Percentiles rank a stretch among this genome's conserved stretches.
Evolutionary conservation across 92 coral and sea anemone genomes (phyloP).

Genomic region (Palythoa caribaeorum): DNA sequence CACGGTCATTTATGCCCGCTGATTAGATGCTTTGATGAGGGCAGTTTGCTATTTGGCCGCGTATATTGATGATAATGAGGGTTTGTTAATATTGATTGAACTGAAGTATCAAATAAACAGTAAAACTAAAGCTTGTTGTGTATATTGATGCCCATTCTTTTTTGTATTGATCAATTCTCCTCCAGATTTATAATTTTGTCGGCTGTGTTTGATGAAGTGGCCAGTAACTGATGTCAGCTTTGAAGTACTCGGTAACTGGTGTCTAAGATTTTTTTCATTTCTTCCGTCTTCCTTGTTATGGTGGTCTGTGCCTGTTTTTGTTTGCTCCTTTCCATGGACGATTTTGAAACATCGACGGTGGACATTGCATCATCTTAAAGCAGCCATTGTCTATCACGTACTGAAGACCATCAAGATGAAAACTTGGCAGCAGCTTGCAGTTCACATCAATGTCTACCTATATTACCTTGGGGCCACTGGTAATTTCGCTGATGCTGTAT

Average conservation of each 20-base stretch:
- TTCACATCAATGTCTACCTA: neutral
- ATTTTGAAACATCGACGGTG: neutral
- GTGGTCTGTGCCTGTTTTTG: neutral
- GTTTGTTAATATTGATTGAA: neutral
- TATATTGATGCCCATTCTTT: neutral
- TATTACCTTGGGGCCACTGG: neutral
- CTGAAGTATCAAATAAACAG: constrained; percentile 8
- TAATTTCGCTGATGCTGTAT: neutral
- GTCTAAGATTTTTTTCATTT: neutral
- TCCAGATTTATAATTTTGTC: neutral
- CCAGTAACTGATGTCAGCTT: neutral
- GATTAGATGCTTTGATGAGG: too few species aligned
- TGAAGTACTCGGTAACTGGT: neutral
- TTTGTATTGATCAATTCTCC: neutral
- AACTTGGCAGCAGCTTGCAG: neutral
- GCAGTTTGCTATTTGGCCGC: too few species aligned
- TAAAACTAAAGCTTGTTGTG: neutral
- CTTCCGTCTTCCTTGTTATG: neutral
- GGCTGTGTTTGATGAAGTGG: neutral
- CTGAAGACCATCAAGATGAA: constrained; percentile 16
- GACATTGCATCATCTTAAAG: constrained; percentile 17
- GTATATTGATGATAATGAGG: too few species aligned
- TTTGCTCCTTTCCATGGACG: constrained; percentile 2
- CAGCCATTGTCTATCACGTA: constrained; percentile 2
- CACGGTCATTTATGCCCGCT: too few species aligned